phyloP scores from a whole-genome alignment of 2,797 vertebrate genomes.

The Dendrocincla fuliginosa region DNA sequence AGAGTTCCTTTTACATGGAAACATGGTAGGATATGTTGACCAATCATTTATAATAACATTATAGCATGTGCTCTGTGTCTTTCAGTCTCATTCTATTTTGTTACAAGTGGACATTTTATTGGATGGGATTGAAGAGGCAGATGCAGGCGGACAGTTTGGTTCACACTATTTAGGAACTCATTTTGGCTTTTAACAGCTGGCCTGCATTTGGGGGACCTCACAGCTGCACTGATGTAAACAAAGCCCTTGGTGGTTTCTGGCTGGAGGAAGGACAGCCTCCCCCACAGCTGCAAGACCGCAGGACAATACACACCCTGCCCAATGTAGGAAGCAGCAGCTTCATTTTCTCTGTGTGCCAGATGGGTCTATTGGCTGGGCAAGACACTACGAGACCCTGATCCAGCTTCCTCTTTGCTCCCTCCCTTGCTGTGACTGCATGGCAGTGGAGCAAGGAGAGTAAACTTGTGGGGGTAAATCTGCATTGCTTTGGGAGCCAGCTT shows the following conservation, averaged over 20 bases:
- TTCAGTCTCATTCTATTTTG: not conserved
- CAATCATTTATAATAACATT: rapidly evolving
- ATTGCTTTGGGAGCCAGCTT: rapidly evolving
- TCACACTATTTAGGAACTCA: constrained; percentile 1
- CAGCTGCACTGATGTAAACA: constrained; percentile 39
- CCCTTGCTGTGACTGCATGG: rapidly evolving
- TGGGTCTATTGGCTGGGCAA: not conserved
- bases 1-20: not conserved
- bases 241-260: not conserved
- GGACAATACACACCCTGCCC: rapidly evolving
- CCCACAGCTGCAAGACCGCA: not conserved
- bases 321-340: not conserved
- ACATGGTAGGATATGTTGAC: rapidly evolving
- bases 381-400: rapidly evolving
- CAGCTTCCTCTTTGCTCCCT: not conserved
- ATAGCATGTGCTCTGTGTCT: not conserved
- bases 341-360: not conserved
- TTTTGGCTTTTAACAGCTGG: constrained; percentile 24
- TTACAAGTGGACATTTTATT: not conserved
- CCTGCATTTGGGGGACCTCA: not conserved
- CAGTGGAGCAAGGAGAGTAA: rapidly evolving
- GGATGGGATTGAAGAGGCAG: not conserved
- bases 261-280: not conserved
- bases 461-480: no score
- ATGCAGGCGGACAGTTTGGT: not conserved